Conservation (phyloP, 2,797 vertebrate genomes). For the Galago senegalensis region DNA sequence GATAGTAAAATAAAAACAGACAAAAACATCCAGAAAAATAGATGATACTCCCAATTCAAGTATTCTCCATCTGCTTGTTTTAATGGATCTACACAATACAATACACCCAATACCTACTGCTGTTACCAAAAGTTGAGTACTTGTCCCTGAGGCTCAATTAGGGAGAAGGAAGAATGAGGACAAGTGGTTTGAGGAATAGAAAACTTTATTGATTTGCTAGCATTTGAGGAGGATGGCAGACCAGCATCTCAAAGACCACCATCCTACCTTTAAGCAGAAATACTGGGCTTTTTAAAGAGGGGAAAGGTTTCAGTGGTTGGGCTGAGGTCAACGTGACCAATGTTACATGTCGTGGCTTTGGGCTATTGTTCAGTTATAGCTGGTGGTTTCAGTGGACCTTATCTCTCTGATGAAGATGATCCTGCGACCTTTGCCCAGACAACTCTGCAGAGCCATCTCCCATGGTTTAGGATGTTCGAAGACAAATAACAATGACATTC, state of each 20-base stretch:
- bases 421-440: background rate
- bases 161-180: background rate
- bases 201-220: background rate
- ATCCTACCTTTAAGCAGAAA: background rate
- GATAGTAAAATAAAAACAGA: background rate
- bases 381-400: background rate
- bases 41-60: background rate
- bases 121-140: background rate
- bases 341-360: background rate
- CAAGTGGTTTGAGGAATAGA: background rate
- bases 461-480: background rate
- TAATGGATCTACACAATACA: background rate
- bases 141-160: background rate
- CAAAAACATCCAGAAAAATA: background rate
- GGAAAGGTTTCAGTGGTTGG: background rate
- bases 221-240: background rate
- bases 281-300: background rate
- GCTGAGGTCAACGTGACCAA: background rate
- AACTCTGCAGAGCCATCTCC: background rate
- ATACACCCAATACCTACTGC: background rate
- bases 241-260: background rate
- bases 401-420: background rate
- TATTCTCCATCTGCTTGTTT: background rate
- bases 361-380: background rate
- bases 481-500: background rate